Conservation (phyloP, 2,888 invertebrate genomes). For the Spisula subtruncata region DNA sequence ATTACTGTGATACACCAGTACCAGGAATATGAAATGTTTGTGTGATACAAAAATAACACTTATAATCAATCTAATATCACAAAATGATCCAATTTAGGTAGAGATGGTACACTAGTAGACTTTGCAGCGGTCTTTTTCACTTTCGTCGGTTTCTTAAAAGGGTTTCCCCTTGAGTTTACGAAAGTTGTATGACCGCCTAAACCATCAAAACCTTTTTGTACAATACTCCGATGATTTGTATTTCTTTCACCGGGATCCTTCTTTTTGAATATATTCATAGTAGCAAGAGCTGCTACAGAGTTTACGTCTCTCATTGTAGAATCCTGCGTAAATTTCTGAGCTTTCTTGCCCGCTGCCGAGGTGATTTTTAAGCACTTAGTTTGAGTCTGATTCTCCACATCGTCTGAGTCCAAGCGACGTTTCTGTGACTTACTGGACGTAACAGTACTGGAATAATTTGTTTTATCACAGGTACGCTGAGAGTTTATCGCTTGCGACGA, state of each 20-base stretch:
- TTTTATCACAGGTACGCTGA: neutral
- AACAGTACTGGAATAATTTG: neutral
- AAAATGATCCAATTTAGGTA: slow-evolving; percentile 75
- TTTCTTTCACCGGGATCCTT: slow-evolving; percentile 62
- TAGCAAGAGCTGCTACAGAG: slow-evolving; percentile 49
- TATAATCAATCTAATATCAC: slow-evolving; percentile 49
- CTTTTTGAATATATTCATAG: slow-evolving; percentile 82
- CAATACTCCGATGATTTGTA: slow-evolving; percentile 70
- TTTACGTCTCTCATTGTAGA: slow-evolving; percentile 60
- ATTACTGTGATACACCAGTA: no score
- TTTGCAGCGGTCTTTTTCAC: slow-evolving; percentile 59
- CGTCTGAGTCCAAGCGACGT: slow-evolving; percentile 27
- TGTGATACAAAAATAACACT: neutral
- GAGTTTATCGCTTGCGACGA: neutral
- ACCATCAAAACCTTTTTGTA: slow-evolving; percentile 82
- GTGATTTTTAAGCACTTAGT: slow-evolving; percentile 78
- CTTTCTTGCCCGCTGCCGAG: slow-evolving; percentile 71
- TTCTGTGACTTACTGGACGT: slow-evolving; percentile 18
- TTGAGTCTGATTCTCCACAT: slow-evolving; percentile 63
- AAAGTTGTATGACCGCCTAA: slow-evolving; percentile 82
- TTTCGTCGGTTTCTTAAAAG: slow-evolving; percentile 63
- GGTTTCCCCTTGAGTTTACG: slow-evolving; percentile 72
- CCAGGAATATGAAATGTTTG: no score
- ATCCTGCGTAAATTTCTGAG: slow-evolving; percentile 54
- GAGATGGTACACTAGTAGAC: slow-evolving; percentile 62